A percentile compares a stretch with the other conserved stretches of the same genome.
These are phyloP conservation scores for Centropus bengalensis DNA, from an alignment of 2,113 vertebrate species.

Conservation along the genomic window DNA sequence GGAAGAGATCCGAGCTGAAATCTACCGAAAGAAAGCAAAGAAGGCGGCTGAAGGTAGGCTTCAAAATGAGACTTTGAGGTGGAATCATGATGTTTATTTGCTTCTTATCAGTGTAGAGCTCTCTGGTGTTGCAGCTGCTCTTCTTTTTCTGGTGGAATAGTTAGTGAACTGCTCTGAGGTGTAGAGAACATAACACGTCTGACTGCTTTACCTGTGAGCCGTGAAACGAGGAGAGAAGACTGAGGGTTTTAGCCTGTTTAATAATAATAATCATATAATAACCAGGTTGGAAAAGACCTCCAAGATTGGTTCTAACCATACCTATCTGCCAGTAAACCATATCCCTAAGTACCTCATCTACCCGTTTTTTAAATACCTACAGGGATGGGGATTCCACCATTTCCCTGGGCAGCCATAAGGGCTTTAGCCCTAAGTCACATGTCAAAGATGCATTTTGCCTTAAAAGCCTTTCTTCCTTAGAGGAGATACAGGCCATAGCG, in stretches of 20 bases:
- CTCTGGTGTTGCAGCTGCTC: not conserved
- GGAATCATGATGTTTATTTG: not conserved
- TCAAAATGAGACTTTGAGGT: not conserved
- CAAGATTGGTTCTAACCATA: too few species aligned
- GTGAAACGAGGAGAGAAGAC: not conserved
- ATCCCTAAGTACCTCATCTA: too few species aligned
- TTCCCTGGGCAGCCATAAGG: too few species aligned
- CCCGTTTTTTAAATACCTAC: too few species aligned
- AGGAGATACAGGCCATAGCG: conserved; percentile 75
- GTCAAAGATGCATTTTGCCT: not conserved
- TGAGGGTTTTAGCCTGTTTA: not conserved
- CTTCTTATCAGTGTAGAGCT: not conserved
- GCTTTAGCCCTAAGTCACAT: not conserved
- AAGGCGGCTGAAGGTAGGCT: conserved; percentile 71
- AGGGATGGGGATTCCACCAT: too few species aligned
- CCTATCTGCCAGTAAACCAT: too few species aligned
- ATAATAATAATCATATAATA: too few species aligned
- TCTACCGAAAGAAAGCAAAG: conserved; percentile 83
- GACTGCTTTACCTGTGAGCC: not conserved
- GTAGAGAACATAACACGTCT: not conserved
- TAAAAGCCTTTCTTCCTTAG: conserved; percentile 34
- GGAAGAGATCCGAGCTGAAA: conserved; percentile 92
- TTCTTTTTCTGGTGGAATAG: not conserved
- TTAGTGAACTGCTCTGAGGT: not conserved
- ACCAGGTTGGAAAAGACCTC: too few species aligned